Evolutionary conservation across 1,140 invertebrate species (phyloP).

Genomic region (Octopus bimaculoides): DNA sequence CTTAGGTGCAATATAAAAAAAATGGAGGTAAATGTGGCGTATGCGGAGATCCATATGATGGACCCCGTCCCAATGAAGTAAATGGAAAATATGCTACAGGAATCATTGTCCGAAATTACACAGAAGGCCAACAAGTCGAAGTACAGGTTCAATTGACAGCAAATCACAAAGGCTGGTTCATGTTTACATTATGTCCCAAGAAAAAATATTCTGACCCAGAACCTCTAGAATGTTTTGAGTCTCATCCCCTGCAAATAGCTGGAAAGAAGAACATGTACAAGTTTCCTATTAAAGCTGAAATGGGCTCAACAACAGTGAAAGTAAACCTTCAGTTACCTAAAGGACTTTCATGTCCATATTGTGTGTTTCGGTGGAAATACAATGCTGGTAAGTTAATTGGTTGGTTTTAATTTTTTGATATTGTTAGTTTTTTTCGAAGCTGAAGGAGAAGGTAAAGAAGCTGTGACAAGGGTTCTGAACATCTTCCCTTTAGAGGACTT

Average conservation of each 20-base stretch:
- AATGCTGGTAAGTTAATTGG: constrained; percentile 33
- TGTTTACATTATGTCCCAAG: constrained; percentile 52
- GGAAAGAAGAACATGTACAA: constrained; percentile 22
- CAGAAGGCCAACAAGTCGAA: constrained; percentile 38
- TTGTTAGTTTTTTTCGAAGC: no score
- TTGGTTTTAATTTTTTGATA: no score
- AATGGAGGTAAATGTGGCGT: constrained; percentile 58
- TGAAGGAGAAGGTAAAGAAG: no score
- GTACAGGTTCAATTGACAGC: constrained; percentile 41
- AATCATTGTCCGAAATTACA: constrained; percentile 52
- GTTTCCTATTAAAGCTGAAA: constrained; percentile 27
- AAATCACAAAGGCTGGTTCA: constrained; percentile 50
- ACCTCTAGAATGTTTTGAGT: constrained; percentile 41
- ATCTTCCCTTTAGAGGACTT: no score
- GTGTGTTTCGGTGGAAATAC: constrained; percentile 56
- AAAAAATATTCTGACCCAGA: constrained; percentile 46
- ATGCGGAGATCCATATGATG: constrained; percentile 48
- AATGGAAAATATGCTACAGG: constrained; percentile 56
- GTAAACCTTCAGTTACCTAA: constrained; percentile 40
- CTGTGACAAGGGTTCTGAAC: no score
- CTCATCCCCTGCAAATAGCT: constrained; percentile 29
- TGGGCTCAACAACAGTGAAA: constrained; percentile 25
- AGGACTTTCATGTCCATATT: constrained; percentile 46
- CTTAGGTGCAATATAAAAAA: constrained; percentile 41
- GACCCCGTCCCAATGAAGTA: constrained; percentile 53